phyloP scores from a whole-genome alignment of 2,888 invertebrate genomes.

The Sycophila texana region DNA sequence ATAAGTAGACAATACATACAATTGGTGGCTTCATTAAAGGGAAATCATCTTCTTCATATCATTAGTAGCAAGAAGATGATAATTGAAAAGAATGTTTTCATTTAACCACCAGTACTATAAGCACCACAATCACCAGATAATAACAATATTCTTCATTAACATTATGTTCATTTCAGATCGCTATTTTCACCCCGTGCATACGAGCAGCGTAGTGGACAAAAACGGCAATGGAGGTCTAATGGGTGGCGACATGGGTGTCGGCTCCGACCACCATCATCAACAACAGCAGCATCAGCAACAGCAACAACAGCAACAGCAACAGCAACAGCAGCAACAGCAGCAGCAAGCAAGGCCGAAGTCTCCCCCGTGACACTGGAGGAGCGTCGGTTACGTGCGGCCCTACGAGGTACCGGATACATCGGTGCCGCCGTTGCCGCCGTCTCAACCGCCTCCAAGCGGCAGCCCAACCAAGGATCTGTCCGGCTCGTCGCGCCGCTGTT shows the following conservation, averaged over 20 bases:
- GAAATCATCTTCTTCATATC: too few species aligned
- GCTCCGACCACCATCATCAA: constrained; percentile 71
- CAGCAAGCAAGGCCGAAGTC: constrained; percentile 70
- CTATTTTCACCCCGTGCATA: constrained; percentile 79
- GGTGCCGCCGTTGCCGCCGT: constrained; percentile 6
- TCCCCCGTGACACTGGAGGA: constrained; percentile 74
- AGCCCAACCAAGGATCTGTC: constrained; percentile 47
- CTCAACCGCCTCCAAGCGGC: neutral
- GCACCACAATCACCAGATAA: too few species aligned
- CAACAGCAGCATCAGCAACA: constrained; percentile 71
- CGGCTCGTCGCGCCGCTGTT: constrained; percentile 44
- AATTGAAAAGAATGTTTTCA: too few species aligned
- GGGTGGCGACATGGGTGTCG: constrained; percentile 69
- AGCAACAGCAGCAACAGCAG: constrained; percentile 67
- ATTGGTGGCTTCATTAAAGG: too few species aligned
- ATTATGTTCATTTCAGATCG: constrained; percentile 70
- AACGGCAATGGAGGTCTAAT: constrained; percentile 71
- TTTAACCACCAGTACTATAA: too few species aligned
- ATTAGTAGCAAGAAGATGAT: too few species aligned
- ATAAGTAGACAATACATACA: too few species aligned
- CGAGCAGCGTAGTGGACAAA: constrained; percentile 77
- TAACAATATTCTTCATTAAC: too few species aligned
- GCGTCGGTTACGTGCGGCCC: constrained; percentile 44
- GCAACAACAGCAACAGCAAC: constrained; percentile 66
- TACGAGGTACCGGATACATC: constrained; percentile 31